Base-by-base conservation (phyloP, 2,888 invertebrate species). In the Cerastis leucographa region DNA sequence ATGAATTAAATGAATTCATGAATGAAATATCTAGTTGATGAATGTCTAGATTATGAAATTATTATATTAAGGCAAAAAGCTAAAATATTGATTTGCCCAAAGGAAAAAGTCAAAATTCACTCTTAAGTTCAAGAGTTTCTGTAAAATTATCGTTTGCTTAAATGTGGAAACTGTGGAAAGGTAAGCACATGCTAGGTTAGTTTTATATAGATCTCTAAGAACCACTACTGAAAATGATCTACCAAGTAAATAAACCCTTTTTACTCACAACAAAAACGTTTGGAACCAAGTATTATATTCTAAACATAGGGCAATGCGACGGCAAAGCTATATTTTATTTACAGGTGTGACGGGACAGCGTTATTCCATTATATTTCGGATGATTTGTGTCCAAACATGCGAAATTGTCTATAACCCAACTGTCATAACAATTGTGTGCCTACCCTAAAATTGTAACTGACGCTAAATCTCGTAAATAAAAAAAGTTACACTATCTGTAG, bases 331-430 rank as follows among this genome's bases (percentile, higher is more conserved):
- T 75, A 70, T 81, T 70, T 72, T 81, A 84, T 67, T 72, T 56
- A 62, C 40, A 70, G 56, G 69, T 72, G 51, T 29, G 66, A 69
- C 81, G 14, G 81, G 46, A 83, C 71, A 85, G 56, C 42, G 76
- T 72, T 85, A 42, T 70, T 70, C 83, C 85, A 81, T 83, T 83
- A 83, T 54, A 76, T 85, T 84, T 62, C 35, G 69, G 56, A 81
- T 84, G 71, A 76, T 83, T 81, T 83, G 81, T 83, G 56, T 35
- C 44, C 61, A 69, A 70, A 76, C 54, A 80, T 49, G 29, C 49
- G 44, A 75, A 84, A 75, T 68, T 79, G 62, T 71, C 56, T 14
- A 12, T 62, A 62, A 35, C 40, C 49, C 49, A 46, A 64, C 46
- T 71, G 74, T 17, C 80, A 68, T 14, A 70, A 29, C 51, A 64